These are phyloP conservation scores for Chlamydotis undulata DNA, from an alignment of 2,113 vertebrate genomes.

Conservation along the genomic window DNA sequence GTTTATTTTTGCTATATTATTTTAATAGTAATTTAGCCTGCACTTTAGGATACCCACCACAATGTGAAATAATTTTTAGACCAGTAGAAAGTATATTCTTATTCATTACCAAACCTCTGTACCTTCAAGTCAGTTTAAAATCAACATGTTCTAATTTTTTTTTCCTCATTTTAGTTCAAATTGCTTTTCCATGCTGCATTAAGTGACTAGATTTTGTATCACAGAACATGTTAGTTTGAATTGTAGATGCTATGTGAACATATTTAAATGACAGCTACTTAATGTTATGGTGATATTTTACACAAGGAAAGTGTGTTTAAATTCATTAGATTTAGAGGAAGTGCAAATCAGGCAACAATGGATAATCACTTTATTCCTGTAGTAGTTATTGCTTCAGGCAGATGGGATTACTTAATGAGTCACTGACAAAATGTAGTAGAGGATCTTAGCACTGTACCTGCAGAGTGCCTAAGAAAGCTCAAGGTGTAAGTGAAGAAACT, in stretches of 20 bases:
- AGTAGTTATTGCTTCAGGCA: slow-evolving; percentile 10
- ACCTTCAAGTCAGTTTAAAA: background rate
- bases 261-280: slow-evolving; percentile 17
- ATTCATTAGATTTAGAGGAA: slow-evolving; percentile 44
- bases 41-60: background rate
- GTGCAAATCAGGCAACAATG: slow-evolving; percentile 37
- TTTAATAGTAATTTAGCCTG: background rate
- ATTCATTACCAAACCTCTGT: background rate
- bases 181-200: background rate
- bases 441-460: background rate
- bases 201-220: slow-evolving; percentile 24
- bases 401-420: slow-evolving; percentile 46
- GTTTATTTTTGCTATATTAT: background rate
- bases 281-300: slow-evolving; percentile 31
- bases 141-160: background rate
- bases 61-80: background rate
- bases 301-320: slow-evolving; percentile 15
- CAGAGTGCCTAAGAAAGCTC: background rate
- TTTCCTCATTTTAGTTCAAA: slow-evolving; percentile 16
- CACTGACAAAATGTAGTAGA: slow-evolving; percentile 13
- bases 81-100: background rate
- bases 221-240: background rate
- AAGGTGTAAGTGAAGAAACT: background rate
- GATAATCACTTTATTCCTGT: slow-evolving; percentile 28
- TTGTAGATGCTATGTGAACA: background rate